Evolutionary conservation across 2,888 invertebrate species (phyloP).

Genomic region (Zygothrica quintamaculata): DNA sequence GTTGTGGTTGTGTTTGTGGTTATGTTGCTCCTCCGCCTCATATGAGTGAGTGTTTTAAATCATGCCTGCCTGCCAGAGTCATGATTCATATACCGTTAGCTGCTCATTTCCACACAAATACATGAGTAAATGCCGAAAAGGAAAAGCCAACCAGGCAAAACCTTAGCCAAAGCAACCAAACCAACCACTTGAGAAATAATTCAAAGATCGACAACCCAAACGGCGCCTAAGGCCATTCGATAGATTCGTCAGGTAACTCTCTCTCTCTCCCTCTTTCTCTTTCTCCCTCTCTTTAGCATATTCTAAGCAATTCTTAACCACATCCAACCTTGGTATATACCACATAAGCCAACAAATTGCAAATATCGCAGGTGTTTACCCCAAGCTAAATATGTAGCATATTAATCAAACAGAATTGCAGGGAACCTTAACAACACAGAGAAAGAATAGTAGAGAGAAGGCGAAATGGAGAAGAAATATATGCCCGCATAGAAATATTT

Average conservation of each 20-base stretch:
- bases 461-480: neutral
- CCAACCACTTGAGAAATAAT: conserved; percentile 67
- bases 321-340: conserved; percentile 16
- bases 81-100: conserved; percentile 84
- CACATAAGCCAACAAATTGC: conserved; percentile 74
- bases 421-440: neutral
- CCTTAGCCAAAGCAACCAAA: conserved; percentile 33
- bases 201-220: conserved; percentile 50
- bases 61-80: conserved; percentile 83
- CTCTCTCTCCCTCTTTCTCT: neutral
- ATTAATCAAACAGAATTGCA: conserved; percentile 37
- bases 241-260: conserved; percentile 33
- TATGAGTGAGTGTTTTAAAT: conserved; percentile 82
- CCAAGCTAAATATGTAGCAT: conserved; percentile 32
- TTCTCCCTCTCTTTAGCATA: too few relatives aligned
- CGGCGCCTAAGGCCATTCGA: conserved; percentile 48
- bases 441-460: neutral
- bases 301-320: neutral
- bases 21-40: conserved; percentile 39
- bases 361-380: conserved; percentile 82
- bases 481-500: conserved; percentile 34
- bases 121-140: conserved; percentile 72
- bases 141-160: conserved; percentile 43
- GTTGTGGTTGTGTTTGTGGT: neutral
- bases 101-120: conserved; percentile 80